Evolutionary conservation across 92 coral and sea anemone species (phyloP).

Genomic region (Zoanthus sansibaricus): DNA sequence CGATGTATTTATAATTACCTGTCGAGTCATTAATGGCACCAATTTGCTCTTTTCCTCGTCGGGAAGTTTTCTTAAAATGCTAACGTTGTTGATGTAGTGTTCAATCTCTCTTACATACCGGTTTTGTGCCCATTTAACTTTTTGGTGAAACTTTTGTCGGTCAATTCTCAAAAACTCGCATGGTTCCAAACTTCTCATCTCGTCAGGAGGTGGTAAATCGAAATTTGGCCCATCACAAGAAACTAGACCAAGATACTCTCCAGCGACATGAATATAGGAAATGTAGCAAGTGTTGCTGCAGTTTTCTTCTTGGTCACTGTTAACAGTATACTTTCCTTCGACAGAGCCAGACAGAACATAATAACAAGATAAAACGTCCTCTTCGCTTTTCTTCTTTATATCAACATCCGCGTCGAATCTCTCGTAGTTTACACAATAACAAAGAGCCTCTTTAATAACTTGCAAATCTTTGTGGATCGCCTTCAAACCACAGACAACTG

Average conservation of each 20-base stretch:
- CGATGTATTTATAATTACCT: constrained; percentile 55
- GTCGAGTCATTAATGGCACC: constrained; percentile 84
- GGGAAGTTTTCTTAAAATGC: constrained; percentile 68
- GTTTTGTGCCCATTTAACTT: constrained; percentile 78
- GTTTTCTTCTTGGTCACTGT: constrained; percentile 50
- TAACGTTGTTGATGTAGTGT: constrained; percentile 65
- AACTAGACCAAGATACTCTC: constrained; percentile 90
- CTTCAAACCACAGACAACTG: constrained; percentile 88
- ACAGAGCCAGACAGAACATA: constrained; percentile 93
- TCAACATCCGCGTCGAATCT: constrained; percentile 72
- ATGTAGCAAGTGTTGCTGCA: constrained; percentile 63
- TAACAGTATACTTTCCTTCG: constrained; percentile 81
- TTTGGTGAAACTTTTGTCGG: constrained; percentile 81
- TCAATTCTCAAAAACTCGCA: constrained; percentile 90
- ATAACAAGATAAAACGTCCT: constrained; percentile 81
- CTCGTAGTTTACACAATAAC: constrained; percentile 84
- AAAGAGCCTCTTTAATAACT: constrained; percentile 84
- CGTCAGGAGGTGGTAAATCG: constrained; percentile 91
- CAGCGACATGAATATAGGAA: constrained; percentile 91
- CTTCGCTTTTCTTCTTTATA: constrained; percentile 70
- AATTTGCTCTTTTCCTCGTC: constrained; percentile 75
- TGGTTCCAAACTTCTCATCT: constrained; percentile 76
- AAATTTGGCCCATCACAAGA: constrained; percentile 90
- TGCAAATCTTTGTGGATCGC: constrained; percentile 90
- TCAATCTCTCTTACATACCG: constrained; percentile 83